Conservation (phyloP, 2,888 invertebrate genomes). For the Thyatira batis region DNA sequence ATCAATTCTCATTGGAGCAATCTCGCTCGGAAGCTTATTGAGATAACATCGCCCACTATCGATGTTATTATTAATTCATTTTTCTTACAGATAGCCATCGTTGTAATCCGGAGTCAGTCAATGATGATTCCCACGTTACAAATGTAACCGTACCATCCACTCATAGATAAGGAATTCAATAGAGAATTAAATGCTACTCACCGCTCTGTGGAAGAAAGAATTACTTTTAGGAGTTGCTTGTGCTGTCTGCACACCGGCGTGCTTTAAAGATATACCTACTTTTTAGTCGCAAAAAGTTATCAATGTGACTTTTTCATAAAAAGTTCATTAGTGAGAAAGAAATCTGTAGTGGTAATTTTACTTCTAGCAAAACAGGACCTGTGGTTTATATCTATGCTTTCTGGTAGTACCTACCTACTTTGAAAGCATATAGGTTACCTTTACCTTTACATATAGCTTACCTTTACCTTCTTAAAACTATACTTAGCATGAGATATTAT, state of each 20-base stretch:
- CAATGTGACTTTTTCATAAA: too few relatives aligned
- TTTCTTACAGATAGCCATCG: constrained; percentile 68
- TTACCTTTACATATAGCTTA: too few relatives aligned
- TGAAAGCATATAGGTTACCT: too few relatives aligned
- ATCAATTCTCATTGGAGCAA: constrained; percentile 26
- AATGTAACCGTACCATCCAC: constrained; percentile 57
- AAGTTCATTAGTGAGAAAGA: too few relatives aligned
- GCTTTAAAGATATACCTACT: too few relatives aligned
- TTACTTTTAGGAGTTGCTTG: not conserved
- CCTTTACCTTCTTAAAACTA: not conserved
- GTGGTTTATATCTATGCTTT: too few relatives aligned
- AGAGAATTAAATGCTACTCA: constrained; percentile 60
- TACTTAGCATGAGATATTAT: not conserved
- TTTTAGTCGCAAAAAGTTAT: too few relatives aligned
- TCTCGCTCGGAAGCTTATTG: constrained; percentile 49
- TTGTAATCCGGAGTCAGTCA: constrained; percentile 68
- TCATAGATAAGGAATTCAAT: constrained; percentile 73
- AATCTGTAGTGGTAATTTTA: too few relatives aligned
- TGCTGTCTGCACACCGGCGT: not conserved
- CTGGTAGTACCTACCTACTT: too few relatives aligned
- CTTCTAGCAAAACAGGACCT: too few relatives aligned
- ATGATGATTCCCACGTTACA: constrained; percentile 74
- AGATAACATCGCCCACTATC: constrained; percentile 65
- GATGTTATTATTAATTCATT: constrained; percentile 73
- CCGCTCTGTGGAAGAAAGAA: not conserved